These are phyloP conservation scores for Cromileptes altivelis DNA, from an alignment of 2,113 vertebrate species.

Conservation along the genomic window DNA sequence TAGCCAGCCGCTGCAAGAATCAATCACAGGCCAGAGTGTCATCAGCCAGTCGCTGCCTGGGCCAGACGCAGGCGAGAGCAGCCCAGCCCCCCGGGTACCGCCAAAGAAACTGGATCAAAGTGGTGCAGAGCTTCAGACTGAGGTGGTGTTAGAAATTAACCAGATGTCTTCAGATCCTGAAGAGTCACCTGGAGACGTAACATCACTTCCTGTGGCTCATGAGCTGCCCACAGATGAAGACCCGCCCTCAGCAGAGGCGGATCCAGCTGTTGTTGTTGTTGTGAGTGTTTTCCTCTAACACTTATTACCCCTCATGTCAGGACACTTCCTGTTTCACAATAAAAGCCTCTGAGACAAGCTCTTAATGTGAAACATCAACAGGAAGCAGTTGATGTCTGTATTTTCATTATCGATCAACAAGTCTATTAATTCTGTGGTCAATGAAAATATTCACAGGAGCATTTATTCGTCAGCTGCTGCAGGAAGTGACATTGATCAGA, in stretches of 20 bases:
- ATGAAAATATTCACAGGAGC: too few species aligned
- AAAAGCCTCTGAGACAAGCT: too few species aligned
- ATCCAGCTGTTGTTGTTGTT: too few species aligned
- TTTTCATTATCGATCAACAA: too few species aligned
- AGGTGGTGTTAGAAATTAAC: slow-evolving; percentile 11
- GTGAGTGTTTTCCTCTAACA: slow-evolving; percentile 8
- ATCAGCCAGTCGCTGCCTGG: slow-evolving; percentile 30
- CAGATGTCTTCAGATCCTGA: not conserved
- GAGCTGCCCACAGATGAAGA: slow-evolving; percentile 1
- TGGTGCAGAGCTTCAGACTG: not conserved
- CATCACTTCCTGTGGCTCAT: slow-evolving; percentile 38
- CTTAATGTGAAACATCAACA: too few species aligned
- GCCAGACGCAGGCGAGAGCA: slow-evolving; percentile 24
- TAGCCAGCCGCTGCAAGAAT: slow-evolving; percentile 21
- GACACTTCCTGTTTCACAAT: too few species aligned
- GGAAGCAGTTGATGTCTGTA: too few species aligned
- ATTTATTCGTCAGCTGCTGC: too few species aligned
- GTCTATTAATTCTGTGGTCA: too few species aligned
- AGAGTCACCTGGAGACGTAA: not conserved
- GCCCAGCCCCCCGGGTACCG: not conserved
- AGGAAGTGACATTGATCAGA: too few species aligned
- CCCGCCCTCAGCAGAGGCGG: not conserved
- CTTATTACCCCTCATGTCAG: too few species aligned
- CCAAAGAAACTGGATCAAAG: not conserved
- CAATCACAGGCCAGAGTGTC: slow-evolving; percentile 35